Evolutionary conservation across 2,797 vertebrate genomes (phyloP), one percentile per base, ranked within the genome.

Genomic region (Pelochelys cantorii): DNA sequence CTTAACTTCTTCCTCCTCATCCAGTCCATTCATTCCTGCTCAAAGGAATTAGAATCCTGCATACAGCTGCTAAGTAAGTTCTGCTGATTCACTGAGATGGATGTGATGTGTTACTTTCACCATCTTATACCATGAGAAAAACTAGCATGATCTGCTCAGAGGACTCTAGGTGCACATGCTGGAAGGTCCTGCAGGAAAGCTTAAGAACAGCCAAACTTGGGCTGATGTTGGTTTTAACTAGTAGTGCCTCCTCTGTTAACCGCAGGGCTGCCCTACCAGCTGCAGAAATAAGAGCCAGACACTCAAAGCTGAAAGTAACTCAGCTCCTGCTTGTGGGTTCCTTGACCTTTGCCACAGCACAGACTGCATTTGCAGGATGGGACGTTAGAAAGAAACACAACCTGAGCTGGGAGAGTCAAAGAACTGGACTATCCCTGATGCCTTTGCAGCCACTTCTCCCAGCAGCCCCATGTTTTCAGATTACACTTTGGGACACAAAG

Each of bases 261-360:
- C 3, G 2, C 11, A 86, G 78, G 1, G 1, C 34, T 79, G 34
- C 10, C 7, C 1, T 71, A 5, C 11, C 11, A 8, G n/a, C 34
- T 34, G 80, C 14, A 54, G 53, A 54, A 12, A 54, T 12, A 54
- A 12, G 53, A 54, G 53, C 1, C 42, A 65, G 71, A 2, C 29
- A 12, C 31, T 59, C 42, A 23, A 48, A 27, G 37, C 37, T 74
- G 37, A 42, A 74, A 42, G 20, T 74, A 37, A 25, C 23, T 48
- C 42, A 29, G 25, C 42, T 65, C 77, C 54, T 53, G 31, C n/a
- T 13, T 56, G 15, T 3, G 10, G 0, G 65, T 14, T 42, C 34
- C 42, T 25, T 0, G 7, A 20, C 42, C 34, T 3, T 15, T 1
- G 18, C 31, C 62, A 83, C 34, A 7, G 2, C 1, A 11, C 53